Evolutionary conservation across 2,797 vertebrate genomes (phyloP), one percentile per base, ranked within the genome.

Genomic region (Lithobates pipiens): DNA sequence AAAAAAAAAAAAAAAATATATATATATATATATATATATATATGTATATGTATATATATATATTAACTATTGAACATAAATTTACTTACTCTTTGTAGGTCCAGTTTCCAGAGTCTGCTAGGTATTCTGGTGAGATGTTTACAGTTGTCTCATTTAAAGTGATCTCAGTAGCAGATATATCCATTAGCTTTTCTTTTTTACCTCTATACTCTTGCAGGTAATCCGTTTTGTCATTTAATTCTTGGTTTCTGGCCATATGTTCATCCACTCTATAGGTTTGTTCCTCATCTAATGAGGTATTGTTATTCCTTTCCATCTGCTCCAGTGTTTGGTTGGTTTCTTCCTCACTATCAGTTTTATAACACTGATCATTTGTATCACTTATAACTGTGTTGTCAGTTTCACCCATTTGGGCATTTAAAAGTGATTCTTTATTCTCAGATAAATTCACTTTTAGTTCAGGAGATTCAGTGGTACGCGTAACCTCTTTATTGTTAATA

Each of bases 41-140:
- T n/a, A n/a, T n/a, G n/a, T n/a, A n/a, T n/a, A n/a, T n/a, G n/a
- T n/a, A n/a, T 13, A 46, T 2, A 54, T 54, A 4, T 16, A 54
- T 13, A 6, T 18, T 16, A 54, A 18, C 16, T 5, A 54, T 18
- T 54, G 3, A 18, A 54, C 16, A 54, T 4, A 46, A 46, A 13
- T 54, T n/a, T 29, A 3, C 90, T 91, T 90, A 92, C 90, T 86
- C 25, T 90, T 91, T 91, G 4, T 50, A 89, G 0, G 87, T 84
- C 89, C 89, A 90, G 11, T 36, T 82, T 54, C 88, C 74, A 18
- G 32, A 21, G 85, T 89, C 69, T 68, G 84, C 79, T 77, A 82
- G 77, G 34, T 85, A 39, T 34, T 65, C 76, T n/a, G 10, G 2
- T 27, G 73, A 63, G 72, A 36, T 44, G 79, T 68, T 80, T 61